Evolutionary conservation across 2,797 vertebrate species (phyloP), one percentile per base, ranked within the genome.

Genomic region (Hydrolagus colliei): DNA sequence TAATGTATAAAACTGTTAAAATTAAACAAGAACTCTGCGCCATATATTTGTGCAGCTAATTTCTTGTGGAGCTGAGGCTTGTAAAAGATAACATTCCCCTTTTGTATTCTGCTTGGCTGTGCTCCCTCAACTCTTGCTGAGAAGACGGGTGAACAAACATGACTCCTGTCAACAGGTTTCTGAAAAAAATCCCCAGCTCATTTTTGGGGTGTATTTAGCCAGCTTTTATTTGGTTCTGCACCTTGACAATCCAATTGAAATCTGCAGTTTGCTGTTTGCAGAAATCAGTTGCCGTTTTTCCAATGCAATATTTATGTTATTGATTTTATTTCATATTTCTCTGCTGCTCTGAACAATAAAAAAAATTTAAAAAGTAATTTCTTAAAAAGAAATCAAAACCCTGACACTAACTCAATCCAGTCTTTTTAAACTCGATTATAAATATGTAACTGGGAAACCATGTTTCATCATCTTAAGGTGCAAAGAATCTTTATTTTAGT

Each of bases 401-500:
- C 41, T 0, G 41, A 52, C 41, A 52, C 41, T 52, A 52, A 52
- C 41, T 52, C 41, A 52, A 52, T 52, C 41, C 41, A 52, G 41
- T 3, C 41, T 52, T 52, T 52, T 52, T 52, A 52, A 52, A 52
- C 41, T 3, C 6, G 41, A 52, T 52, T 6, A 52, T 71, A 84
- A 71, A 84, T 41, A n/a, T 32, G 52, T 67, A 68, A 84, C 9
- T 6, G 32, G 14, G 65, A 52, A 52, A 52, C 41, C 32, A 82
- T 84, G 14, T 35, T 84, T 16, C 41, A 71, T 52, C 41, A 1
- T 52, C 9, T 68, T 1, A 71, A 52, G 16, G 35, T 9, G 65
- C 65, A 84, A 84, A 71, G 67, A 84, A 65, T 35, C 62, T 68
- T 32, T 84, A 52, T 77, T 77, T 41, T 84, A 71, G 41, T 71